Base-by-base conservation (phyloP, 2,888 invertebrate species). In the Strigamia maritima region DNA sequence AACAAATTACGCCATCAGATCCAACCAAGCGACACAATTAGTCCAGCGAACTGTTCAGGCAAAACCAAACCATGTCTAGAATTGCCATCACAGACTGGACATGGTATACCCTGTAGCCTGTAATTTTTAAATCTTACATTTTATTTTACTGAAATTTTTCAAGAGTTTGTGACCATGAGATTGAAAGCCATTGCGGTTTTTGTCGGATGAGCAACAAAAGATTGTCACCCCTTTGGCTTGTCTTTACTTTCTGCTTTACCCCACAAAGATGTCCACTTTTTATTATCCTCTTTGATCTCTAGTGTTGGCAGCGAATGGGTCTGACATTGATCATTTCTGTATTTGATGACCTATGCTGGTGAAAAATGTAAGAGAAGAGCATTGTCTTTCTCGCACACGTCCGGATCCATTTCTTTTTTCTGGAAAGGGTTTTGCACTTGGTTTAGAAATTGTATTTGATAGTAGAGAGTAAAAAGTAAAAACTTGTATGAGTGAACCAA, bases 241-340 rank as follows among this genome's bases (percentile, higher is more conserved):
- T 54, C 54, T 54, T 54, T 19, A 22, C 54, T 54, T 8, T n/a
- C n/a, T 19, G 54, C 54, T 54, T 19, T 54, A 19, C 54, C 19
- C 19, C 54, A 54, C 54, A n/a, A 54, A 54, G 54, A 54, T 54
- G 54, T 54, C 54, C 54, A 54, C 54, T 54, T 54, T 54, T 54
- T 54, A 54, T 54, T 54, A 54, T 54, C 54, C 54, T 54, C 54
- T 54, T 54, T 54, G 54, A 54, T 54, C 54, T 54, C 54, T 54
- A 54, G 54, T 54, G 54, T 16, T 54, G 19, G 54, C 54, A 54
- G 54, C 54, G 54, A 54, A 54, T 54, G 54, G 54, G 19, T 19
- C 54, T 54, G 54, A 54, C 54, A 54, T 54, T 54, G 54, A 54
- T 54, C 54, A 54, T 54, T 54, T 54, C 54, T 54, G 54, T 54